phyloP scores from a whole-genome alignment of 1,140 invertebrate species.

The Drusus annulatus region DNA sequence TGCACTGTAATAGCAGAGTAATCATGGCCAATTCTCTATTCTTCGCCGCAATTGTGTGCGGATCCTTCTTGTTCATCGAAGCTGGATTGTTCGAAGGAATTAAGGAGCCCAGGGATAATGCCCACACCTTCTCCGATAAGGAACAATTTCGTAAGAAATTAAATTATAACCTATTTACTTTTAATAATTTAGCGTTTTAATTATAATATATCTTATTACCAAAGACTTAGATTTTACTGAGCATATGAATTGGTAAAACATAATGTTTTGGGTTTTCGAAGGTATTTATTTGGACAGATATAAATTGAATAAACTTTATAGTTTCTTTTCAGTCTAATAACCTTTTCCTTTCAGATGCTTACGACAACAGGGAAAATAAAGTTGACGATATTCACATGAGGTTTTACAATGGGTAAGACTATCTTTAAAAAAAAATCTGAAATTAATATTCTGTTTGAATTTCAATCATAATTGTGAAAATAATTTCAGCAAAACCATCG shows the following conservation, averaged over 20 bases:
- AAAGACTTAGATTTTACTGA: neutral
- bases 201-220: neutral
- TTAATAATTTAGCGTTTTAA: too few relatives aligned
- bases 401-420: conserved; percentile 7
- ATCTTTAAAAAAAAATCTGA: too few relatives aligned
- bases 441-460: too few relatives aligned
- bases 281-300: neutral
- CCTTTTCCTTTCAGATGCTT: conserved; percentile 44
- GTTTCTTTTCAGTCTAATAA: too few relatives aligned
- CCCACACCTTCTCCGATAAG: too few relatives aligned
- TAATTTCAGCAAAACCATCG: conserved; percentile 61
- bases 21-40: neutral
- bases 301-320: too few relatives aligned
- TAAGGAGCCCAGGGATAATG: neutral
- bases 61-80: neutral
- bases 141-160: neutral
- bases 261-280: neutral
- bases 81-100: neutral
- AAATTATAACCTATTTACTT: neutral
- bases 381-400: neutral
- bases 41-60: neutral
- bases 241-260: neutral
- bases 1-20: neutral
- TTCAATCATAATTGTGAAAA: neutral
- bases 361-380: conserved; percentile 39